Percentiles rank a stretch among this genome's conserved stretches.
Evolutionary conservation across 2,113 vertebrate species (phyloP).

Genomic region (Meleagris gallopavo): DNA sequence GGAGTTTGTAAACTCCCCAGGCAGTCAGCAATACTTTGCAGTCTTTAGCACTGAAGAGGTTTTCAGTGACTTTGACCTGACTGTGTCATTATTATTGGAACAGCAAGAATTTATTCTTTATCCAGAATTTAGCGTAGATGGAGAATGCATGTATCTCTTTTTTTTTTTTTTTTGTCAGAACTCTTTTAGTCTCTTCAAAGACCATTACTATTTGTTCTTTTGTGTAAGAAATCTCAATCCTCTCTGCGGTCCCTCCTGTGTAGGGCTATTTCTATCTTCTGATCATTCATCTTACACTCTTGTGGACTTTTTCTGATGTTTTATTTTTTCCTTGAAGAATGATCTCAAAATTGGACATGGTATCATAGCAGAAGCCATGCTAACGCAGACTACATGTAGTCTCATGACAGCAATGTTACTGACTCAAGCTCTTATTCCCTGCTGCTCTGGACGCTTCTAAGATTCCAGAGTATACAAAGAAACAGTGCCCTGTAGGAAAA

Average conservation of each 20-base stretch:
- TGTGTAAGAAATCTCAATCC: not conserved
- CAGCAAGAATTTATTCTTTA: not conserved
- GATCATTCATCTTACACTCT: not conserved
- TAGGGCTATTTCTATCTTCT: not conserved
- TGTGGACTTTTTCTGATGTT: not conserved
- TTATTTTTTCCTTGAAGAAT: not conserved
- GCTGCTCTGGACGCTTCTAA: not conserved
- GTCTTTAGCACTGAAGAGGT: not conserved
- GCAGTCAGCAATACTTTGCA: not conserved
- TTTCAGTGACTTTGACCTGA: not conserved
- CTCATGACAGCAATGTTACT: not conserved
- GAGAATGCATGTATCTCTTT: not conserved
- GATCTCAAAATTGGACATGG: not conserved
- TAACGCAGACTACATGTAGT: not conserved
- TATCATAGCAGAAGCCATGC: not conserved
- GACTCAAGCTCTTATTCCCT: not conserved
- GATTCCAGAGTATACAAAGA: not conserved
- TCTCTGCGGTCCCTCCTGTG: not conserved
- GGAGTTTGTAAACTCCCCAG: not conserved
- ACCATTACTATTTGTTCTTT: not conserved
- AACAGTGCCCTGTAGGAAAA: not conserved
- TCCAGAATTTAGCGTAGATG: not conserved
- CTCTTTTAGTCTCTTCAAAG: not conserved
- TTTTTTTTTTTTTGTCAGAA: not conserved
- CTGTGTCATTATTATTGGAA: not conserved